A percentile compares a stretch with the other conserved stretches of the same genome.
These are phyloP conservation scores for Zonotrichia leucophrys DNA, from an alignment of 2,113 vertebrate species.

Conservation along the genomic window DNA sequence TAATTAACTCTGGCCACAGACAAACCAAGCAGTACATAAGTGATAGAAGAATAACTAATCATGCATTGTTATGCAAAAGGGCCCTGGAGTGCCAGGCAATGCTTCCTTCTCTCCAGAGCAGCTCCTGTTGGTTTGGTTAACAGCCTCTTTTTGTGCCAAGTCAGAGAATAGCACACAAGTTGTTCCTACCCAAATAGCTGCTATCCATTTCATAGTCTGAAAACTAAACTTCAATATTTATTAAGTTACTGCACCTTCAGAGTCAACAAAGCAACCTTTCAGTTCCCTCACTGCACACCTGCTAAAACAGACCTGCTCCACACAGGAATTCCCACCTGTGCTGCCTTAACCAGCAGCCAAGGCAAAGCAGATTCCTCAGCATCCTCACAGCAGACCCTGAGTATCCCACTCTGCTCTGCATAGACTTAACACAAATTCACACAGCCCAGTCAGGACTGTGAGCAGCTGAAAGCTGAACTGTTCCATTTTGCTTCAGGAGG, in stretches of 20 bases:
- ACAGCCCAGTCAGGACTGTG: fast-evolving
- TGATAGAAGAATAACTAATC: background rate
- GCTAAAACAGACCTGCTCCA: background rate
- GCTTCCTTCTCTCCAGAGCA: background rate
- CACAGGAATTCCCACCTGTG: background rate
- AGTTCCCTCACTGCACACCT: background rate
- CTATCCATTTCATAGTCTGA: background rate
- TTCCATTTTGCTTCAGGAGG: background rate
- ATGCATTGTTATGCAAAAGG: background rate
- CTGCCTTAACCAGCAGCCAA: background rate
- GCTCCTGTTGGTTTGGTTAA: background rate
- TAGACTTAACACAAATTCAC: too few relatives aligned
- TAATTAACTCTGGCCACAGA: background rate
- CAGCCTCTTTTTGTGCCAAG: background rate
- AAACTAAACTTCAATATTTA: background rate
- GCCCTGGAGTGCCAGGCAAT: background rate
- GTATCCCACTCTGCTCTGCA: background rate
- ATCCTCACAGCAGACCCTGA: background rate
- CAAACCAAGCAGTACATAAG: background rate
- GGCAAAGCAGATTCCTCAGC: background rate
- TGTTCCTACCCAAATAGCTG: background rate
- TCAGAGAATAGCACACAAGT: background rate
- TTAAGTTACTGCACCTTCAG: background rate
- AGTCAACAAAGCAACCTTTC: background rate
- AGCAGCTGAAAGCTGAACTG: background rate